These are phyloP conservation scores for Glomeris maerens DNA, from an alignment of 1,140 invertebrate species.

Conservation along the genomic window DNA sequence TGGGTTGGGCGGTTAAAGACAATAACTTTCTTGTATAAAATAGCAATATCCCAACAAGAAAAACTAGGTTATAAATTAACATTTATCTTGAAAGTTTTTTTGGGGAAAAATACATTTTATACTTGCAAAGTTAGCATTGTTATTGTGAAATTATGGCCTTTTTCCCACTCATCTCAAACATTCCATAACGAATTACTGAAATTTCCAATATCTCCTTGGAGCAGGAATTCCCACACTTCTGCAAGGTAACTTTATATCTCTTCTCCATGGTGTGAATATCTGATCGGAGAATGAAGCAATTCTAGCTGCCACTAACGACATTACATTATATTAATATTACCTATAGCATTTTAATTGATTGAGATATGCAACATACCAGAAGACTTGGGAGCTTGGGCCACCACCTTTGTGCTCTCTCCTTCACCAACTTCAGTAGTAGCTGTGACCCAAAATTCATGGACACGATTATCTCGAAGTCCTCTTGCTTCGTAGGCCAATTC, in stretches of 20 bases:
- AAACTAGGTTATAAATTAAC: too few species aligned
- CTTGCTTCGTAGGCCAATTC: not conserved
- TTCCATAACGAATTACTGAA: too few species aligned
- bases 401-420: conserved; percentile 1
- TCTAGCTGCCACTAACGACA: conserved; percentile 41
- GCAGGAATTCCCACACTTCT: conserved; percentile 41
- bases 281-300: conserved; percentile 44
- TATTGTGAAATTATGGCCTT: too few species aligned
- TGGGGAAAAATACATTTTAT: too few species aligned
- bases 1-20: not conserved
- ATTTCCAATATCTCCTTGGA: conserved; percentile 28
- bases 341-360: too few species aligned
- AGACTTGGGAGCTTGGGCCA: not conserved
- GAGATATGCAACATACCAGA: not conserved
- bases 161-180: too few species aligned
- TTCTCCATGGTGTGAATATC: conserved; percentile 37
- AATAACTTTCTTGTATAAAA: not conserved
- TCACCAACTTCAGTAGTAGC: conserved; percentile 7
- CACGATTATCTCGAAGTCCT: conserved; percentile 1
- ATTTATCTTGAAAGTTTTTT: too few species aligned
- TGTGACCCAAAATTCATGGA: conserved; percentile 14
- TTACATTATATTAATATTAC: too few species aligned
- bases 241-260: conserved; percentile 42
- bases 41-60: too few species aligned
- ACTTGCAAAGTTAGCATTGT: too few species aligned